These are phyloP conservation scores for Calycopis cecrops DNA, from an alignment of 1,140 invertebrate genomes.

Conservation along the genomic window DNA sequence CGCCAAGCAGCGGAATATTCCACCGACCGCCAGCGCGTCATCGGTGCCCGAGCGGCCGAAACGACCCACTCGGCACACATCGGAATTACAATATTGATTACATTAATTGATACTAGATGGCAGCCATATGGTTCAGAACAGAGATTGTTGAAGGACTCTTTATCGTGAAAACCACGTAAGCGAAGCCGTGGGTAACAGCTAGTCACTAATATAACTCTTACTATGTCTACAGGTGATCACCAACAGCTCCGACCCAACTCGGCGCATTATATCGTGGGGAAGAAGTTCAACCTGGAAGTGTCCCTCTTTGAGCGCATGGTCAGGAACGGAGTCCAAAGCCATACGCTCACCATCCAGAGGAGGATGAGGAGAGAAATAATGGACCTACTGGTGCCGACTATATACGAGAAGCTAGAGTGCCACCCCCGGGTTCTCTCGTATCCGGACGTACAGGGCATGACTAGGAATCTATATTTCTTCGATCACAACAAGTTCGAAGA, in stretches of 20 bases:
- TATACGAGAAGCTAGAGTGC: constrained; percentile 78
- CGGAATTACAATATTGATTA: too few relatives aligned
- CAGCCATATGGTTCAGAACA: too few relatives aligned
- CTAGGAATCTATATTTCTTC: constrained; percentile 78
- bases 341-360: constrained; percentile 76
- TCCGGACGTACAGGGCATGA: constrained; percentile 71
- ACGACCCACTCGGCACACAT: too few relatives aligned
- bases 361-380: constrained; percentile 81
- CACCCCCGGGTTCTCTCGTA: constrained; percentile 73
- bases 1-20: too few relatives aligned
- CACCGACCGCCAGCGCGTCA: too few relatives aligned
- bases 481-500: constrained; percentile 76
- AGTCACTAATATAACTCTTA: constrained; percentile 6
- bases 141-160: too few relatives aligned
- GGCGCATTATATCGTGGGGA: constrained; percentile 77
- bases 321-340: constrained; percentile 74
- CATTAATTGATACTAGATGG: too few relatives aligned
- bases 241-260: constrained; percentile 82
- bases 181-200: too few relatives aligned
- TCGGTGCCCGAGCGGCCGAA: too few relatives aligned
- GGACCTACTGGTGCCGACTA: constrained; percentile 76
- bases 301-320: constrained; percentile 86
- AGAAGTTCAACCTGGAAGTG: constrained; percentile 79
- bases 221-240: constrained; percentile 80
- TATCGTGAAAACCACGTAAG: too few relatives aligned